These are phyloP conservation scores for Oryzaephilus surinamensis DNA, from an alignment of 1,140 invertebrate genomes.

Conservation along the genomic window DNA sequence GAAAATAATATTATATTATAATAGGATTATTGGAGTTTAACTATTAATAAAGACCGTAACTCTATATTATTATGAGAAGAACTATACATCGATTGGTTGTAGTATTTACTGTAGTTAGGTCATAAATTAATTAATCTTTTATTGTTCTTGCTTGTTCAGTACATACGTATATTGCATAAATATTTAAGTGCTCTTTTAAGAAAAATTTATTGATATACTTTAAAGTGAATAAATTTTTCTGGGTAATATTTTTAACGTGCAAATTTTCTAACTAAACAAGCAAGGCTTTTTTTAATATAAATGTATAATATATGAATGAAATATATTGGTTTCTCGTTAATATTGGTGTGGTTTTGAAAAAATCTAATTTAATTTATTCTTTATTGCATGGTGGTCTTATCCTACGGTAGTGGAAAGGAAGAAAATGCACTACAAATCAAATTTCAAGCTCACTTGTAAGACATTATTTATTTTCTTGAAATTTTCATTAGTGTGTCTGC, in stretches of 20 bases:
- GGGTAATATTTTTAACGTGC: neutral
- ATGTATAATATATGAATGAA: neutral
- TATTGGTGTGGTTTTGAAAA: slow-evolving; percentile 15
- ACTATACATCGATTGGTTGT: no score
- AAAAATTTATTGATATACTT: neutral
- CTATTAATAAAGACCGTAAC: no score
- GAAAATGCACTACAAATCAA: slow-evolving; percentile 59
- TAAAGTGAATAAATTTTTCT: neutral
- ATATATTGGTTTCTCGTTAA: slow-evolving; percentile 3
- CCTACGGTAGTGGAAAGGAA: slow-evolving; percentile 53
- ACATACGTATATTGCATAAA: no score
- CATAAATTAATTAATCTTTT: no score
- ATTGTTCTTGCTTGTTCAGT: no score
- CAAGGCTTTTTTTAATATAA: slow-evolving; percentile 1
- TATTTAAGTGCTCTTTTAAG: neutral
- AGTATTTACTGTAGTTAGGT: no score
- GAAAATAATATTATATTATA: no score
- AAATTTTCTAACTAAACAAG: neutral
- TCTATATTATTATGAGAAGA: no score
- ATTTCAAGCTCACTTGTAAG: slow-evolving; percentile 59
- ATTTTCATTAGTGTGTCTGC: slow-evolving; percentile 1
- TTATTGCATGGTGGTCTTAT: slow-evolving; percentile 50
- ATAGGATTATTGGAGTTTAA: no score
- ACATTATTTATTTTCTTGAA: slow-evolving; percentile 30
- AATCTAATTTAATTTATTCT: slow-evolving; percentile 41